These are phyloP conservation scores for Ladona fulva DNA, from an alignment of 1,140 invertebrate species.

Conservation along the genomic window DNA sequence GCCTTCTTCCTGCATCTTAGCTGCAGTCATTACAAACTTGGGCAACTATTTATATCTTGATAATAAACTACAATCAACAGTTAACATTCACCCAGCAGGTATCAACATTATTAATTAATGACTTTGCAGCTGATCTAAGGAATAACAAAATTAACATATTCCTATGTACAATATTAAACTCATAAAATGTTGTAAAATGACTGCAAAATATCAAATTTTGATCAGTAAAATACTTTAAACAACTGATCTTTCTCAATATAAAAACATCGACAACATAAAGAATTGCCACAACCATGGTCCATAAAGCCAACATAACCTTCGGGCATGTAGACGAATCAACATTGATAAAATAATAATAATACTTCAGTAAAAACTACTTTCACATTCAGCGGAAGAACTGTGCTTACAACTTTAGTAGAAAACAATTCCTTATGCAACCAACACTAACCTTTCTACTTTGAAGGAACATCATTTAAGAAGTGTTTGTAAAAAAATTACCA, in stretches of 20 bases:
- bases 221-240: neutral
- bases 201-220: neutral
- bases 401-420: neutral
- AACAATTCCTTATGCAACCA: constrained; percentile 6
- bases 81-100: neutral
- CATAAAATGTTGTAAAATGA: neutral
- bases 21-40: neutral
- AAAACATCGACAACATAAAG: constrained; percentile 7
- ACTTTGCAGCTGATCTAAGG: constrained; percentile 4
- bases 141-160: constrained; percentile 11
- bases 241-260: neutral
- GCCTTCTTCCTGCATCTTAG: neutral
- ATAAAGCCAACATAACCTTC: neutral
- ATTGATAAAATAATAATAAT: constrained; percentile 9
- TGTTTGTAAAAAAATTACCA: constrained; percentile 9
- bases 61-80: constrained; percentile 3
- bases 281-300: neutral
- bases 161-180: neutral
- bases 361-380: neutral
- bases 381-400: constrained; percentile 7
- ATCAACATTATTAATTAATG: neutral
- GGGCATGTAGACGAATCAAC: constrained; percentile 1
- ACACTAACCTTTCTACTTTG: neutral
- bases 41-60: constrained; percentile 6
- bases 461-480: constrained; percentile 8